These are phyloP conservation scores for Hydropotes inermis DNA, from an alignment of 2,113 vertebrate species.

Conservation along the genomic window DNA sequence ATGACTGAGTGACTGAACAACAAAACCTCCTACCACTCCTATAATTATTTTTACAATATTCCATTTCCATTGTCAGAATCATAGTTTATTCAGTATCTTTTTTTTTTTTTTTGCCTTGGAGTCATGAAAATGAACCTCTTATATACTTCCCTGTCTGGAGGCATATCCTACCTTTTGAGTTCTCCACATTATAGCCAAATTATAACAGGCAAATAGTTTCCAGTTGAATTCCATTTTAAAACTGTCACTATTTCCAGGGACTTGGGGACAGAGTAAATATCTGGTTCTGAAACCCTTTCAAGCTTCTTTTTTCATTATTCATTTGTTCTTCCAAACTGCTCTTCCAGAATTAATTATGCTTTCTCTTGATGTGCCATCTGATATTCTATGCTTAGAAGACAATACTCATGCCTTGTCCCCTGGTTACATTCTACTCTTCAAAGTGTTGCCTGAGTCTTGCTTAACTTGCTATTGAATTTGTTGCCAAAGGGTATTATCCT, in stretches of 20 bases:
- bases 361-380: not conserved
- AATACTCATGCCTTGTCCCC: not conserved
- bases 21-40: not conserved
- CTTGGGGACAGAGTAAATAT: not conserved
- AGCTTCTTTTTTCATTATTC: not conserved
- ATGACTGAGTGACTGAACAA: not conserved
- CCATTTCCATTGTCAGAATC: not conserved
- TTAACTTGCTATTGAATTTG: not conserved
- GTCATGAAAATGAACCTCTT: not conserved
- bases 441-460: not conserved
- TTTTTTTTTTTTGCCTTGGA: not conserved
- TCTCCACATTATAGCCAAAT: not conserved
- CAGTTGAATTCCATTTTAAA: not conserved
- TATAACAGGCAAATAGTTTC: not conserved
- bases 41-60: not conserved
- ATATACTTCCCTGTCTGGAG: not conserved
- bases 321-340: not conserved
- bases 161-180: not conserved
- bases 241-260: not conserved
- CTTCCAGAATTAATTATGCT: not conserved
- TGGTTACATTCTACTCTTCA: not conserved
- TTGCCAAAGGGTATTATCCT: not conserved
- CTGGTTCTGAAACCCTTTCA: not conserved
- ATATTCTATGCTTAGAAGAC: not conserved
- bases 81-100: not conserved